These are phyloP conservation scores for Chloroclysta siterata DNA, from an alignment of 2,888 invertebrate genomes.

Conservation along the genomic window DNA sequence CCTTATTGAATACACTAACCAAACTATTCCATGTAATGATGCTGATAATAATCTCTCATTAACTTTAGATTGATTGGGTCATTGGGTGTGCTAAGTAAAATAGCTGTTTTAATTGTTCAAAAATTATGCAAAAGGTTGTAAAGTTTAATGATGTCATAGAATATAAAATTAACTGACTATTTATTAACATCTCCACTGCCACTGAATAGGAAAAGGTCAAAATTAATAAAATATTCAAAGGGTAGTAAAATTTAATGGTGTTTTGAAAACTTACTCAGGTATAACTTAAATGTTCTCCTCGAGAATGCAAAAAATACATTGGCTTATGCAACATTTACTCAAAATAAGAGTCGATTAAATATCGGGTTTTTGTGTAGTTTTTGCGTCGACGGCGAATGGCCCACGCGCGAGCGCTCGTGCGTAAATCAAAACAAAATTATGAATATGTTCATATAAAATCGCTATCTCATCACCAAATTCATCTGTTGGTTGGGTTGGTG, in stretches of 20 bases:
- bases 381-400: conserved; percentile 40
- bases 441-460: conserved; percentile 48
- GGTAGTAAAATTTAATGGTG: conserved; percentile 3
- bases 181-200: too few relatives aligned
- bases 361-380: conserved; percentile 48
- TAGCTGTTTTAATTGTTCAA: background rate
- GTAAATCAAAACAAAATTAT: conserved; percentile 57
- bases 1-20: conserved; percentile 46
- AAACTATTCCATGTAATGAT: conserved; percentile 43
- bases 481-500: background rate
- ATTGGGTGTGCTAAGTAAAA: conserved; percentile 36
- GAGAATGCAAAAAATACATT: conserved; percentile 13
- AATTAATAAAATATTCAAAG: conserved; percentile 3
- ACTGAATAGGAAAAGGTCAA: background rate
- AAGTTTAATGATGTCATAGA: conserved; percentile 4
- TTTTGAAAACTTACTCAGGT: background rate
- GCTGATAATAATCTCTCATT: conserved; percentile 46
- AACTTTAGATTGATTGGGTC: conserved; percentile 51
- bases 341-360: conserved; percentile 49
- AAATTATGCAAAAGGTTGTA: conserved; percentile 7
- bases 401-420: conserved; percentile 57
- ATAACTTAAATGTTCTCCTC: conserved; percentile 9
- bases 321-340: conserved; percentile 25
- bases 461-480: conserved; percentile 6
- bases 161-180: conserved; percentile 1